phyloP scores from a whole-genome alignment of 1,140 invertebrate genomes.

The Nebria ingens region DNA sequence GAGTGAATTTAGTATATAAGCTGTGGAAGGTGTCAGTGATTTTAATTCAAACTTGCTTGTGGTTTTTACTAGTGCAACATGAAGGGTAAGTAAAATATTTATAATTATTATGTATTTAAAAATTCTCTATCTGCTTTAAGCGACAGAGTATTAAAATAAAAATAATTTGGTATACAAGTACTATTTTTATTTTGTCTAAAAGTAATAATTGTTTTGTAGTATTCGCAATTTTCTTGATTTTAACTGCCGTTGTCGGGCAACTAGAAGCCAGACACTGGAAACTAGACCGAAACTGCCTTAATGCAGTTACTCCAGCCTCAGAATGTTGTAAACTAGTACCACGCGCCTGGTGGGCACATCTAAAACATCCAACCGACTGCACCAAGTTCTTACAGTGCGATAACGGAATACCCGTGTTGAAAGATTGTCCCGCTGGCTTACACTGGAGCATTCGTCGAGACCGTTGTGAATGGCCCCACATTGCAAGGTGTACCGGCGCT shows the following conservation, averaged over 20 bases:
- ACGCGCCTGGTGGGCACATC: not conserved
- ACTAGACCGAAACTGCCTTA: not conserved
- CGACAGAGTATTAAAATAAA: too few species aligned
- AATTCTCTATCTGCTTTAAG: too few species aligned
- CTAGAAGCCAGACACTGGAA: not conserved
- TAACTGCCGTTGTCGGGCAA: not conserved
- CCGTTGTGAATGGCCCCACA: constrained; percentile 4
- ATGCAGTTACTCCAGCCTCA: not conserved
- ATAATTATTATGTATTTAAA: too few species aligned
- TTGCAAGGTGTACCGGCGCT: not conserved
- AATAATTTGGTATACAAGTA: too few species aligned
- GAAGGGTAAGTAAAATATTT: too few species aligned
- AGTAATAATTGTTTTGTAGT: too few species aligned
- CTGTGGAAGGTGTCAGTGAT: too few species aligned
- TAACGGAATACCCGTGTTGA: not conserved
- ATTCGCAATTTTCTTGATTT: not conserved
- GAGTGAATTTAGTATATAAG: too few species aligned
- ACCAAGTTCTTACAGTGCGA: not conserved
- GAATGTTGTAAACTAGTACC: not conserved
- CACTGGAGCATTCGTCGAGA: constrained; percentile 2
- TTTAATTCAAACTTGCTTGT: too few species aligned
- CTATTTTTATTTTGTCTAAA: too few species aligned
- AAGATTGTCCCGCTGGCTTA: not conserved
- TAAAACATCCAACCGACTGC: not conserved
- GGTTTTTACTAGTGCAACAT: too few species aligned